These are phyloP conservation scores for Megalops atlanticus DNA, from an alignment of 2,113 vertebrate genomes.

Conservation along the genomic window DNA sequence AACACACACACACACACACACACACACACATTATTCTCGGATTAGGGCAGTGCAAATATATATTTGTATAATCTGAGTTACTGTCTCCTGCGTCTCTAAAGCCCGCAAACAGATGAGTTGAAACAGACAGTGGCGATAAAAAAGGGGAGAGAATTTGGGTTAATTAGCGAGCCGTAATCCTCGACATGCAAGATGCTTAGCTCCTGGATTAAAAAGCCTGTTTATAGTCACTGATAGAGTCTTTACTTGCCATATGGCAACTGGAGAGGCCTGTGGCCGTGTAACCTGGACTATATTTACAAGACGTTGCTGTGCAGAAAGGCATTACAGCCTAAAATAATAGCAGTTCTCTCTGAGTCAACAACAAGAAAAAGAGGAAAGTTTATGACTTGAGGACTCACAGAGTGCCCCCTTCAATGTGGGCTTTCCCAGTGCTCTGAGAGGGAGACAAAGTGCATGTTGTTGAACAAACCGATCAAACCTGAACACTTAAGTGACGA, in stretches of 20 bases:
- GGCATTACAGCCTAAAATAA: neutral
- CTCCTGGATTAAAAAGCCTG: neutral
- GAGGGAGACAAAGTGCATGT: too few species aligned
- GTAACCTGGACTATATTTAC: neutral
- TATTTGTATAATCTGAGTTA: too few species aligned
- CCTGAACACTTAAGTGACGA: too few species aligned
- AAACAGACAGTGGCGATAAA: neutral
- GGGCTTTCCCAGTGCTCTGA: too few species aligned
- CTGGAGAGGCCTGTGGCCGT: neutral
- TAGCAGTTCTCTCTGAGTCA: neutral
- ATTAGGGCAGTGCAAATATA: neutral
- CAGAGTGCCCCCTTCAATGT: neutral
- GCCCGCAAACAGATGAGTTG: neutral
- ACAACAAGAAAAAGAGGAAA: too few species aligned
- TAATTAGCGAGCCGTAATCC: slow-evolving; percentile 25
- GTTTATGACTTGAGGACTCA: too few species aligned
- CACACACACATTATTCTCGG: too few species aligned
- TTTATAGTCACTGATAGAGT: slow-evolving; percentile 11
- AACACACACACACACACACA: too few species aligned
- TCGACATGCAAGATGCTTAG: slow-evolving; percentile 4
- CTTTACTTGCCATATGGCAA: slow-evolving; percentile 12
- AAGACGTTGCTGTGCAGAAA: too few species aligned
- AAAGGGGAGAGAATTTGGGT: neutral
- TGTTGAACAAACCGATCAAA: too few species aligned
- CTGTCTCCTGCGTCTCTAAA: neutral